A percentile compares a stretch with the other conserved stretches of the same genome.
These are phyloP conservation scores for Dione vanillae DNA, from an alignment of 2,888 invertebrate species.

Conservation along the genomic window DNA sequence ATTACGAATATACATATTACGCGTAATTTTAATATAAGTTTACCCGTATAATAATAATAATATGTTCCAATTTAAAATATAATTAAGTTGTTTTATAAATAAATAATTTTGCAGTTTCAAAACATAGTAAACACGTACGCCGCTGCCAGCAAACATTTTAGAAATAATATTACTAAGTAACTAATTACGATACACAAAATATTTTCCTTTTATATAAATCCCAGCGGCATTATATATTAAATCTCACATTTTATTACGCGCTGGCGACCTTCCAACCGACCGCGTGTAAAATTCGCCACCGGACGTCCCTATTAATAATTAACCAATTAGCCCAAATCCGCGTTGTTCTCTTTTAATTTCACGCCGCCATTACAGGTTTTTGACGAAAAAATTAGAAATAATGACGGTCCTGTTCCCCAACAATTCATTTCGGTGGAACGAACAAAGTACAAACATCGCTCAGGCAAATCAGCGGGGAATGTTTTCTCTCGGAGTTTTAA, in stretches of 20 bases:
- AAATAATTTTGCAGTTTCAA: neutral
- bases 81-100: neutral
- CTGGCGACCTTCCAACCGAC: conserved; percentile 72
- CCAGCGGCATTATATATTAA: conserved; percentile 32
- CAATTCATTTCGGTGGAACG: conserved; percentile 59
- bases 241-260: conserved; percentile 62
- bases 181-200: conserved; percentile 20
- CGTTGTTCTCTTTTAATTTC: conserved; percentile 74
- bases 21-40: neutral
- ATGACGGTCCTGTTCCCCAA: conserved; percentile 57
- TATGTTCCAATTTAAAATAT: no score
- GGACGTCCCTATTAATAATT: conserved; percentile 74
- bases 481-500: conserved; percentile 52
- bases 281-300: conserved; percentile 68
- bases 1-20: no score
- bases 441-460: conserved; percentile 55
- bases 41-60: neutral
- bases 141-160: neutral
- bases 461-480: conserved; percentile 57
- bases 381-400: conserved; percentile 61
- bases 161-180: conserved; percentile 7
- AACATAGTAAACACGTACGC: neutral
- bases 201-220: conserved; percentile 31
- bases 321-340: conserved; percentile 78
- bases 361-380: conserved; percentile 62